Evolutionary conservation across 2,888 invertebrate genomes (phyloP).

Genomic region (Leucoma salicis): DNA sequence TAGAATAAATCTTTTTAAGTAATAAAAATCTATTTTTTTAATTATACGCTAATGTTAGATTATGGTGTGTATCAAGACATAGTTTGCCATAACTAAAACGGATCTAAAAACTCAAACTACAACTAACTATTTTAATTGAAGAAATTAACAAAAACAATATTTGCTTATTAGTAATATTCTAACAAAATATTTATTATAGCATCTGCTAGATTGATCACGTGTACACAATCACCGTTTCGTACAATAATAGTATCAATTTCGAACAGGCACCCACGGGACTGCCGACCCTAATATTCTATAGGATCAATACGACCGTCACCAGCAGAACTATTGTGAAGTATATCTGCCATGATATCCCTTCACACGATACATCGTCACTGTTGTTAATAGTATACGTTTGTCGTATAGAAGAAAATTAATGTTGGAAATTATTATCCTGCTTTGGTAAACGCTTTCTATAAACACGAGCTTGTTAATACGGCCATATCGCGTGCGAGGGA

Average conservation of each 20-base stretch:
- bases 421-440: slow-evolving; percentile 16
- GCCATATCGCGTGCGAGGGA: slow-evolving; percentile 8
- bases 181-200: slow-evolving; percentile 34
- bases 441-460: slow-evolving; percentile 19
- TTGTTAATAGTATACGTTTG: slow-evolving; percentile 24
- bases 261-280: slow-evolving; percentile 46
- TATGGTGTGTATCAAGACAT: too few relatives aligned
- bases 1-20: neutral
- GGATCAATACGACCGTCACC: slow-evolving; percentile 49
- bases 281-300: slow-evolving; percentile 42
- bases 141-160: neutral
- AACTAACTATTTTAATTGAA: too few relatives aligned
- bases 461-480: slow-evolving; percentile 27
- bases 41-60: neutral
- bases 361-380: slow-evolving; percentile 44
- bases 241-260: slow-evolving; percentile 67
- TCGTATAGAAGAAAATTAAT: slow-evolving; percentile 17
- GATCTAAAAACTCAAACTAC: too few relatives aligned
- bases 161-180: slow-evolving; percentile 17
- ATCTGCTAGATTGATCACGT: slow-evolving; percentile 34
- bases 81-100: too few relatives aligned
- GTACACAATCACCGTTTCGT: slow-evolving; percentile 29
- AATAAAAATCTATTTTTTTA: neutral
- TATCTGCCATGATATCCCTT: slow-evolving; percentile 41
- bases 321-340: slow-evolving; percentile 38